These are phyloP conservation scores for Xiphorhynchus elegans DNA, from an alignment of 2,113 vertebrate species.

Conservation along the genomic window DNA sequence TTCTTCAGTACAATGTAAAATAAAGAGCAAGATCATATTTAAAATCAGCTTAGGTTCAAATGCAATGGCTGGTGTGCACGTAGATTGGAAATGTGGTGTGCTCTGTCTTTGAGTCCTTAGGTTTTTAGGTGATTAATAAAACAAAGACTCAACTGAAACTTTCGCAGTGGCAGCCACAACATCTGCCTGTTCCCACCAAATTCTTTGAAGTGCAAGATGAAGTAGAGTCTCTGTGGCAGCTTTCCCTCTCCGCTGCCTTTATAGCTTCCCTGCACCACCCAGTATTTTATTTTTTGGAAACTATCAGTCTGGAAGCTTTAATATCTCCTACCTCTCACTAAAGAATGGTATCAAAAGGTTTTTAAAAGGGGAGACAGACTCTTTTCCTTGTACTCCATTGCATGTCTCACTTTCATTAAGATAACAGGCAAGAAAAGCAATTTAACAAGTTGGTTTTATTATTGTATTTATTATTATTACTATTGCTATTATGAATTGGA, in stretches of 20 bases:
- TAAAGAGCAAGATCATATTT: neutral
- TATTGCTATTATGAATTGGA: neutral
- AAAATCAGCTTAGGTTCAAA: neutral
- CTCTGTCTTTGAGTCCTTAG: neutral
- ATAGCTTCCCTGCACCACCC: neutral
- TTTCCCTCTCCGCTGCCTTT: neutral
- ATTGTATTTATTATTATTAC: neutral
- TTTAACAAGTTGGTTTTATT: neutral
- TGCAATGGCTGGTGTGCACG: accelerated
- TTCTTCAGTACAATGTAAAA: neutral
- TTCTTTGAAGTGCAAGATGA: neutral
- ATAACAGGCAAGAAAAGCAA: neutral
- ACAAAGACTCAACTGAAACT: neutral
- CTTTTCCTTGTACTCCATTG: neutral
- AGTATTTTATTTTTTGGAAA: neutral
- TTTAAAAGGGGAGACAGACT: neutral
- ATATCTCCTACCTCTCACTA: neutral
- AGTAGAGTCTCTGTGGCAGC: neutral
- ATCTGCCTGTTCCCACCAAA: neutral
- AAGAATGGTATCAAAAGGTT: neutral
- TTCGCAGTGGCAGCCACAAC: neutral
- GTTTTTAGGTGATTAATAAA: neutral
- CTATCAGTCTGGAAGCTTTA: neutral
- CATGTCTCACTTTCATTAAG: neutral
- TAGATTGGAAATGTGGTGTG: neutral